Conservation (phyloP, 1,140 invertebrate genomes). For the Penaeus japonicus region DNA sequence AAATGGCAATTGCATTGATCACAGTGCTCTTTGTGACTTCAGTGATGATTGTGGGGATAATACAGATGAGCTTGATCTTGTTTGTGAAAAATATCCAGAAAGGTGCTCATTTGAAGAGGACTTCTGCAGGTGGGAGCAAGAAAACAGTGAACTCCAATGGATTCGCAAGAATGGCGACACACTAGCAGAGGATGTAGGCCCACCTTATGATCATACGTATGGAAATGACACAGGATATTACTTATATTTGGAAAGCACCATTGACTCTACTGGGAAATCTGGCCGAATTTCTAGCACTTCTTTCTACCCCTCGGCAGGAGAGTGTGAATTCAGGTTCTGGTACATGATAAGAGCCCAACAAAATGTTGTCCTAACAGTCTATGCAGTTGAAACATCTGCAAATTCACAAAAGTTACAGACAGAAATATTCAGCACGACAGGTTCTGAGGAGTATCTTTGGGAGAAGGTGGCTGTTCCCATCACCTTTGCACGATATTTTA, state of each 20-base stretch:
- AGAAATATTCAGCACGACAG: conserved; percentile 24
- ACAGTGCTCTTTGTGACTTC: conserved; percentile 32
- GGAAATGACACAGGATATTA: conserved; percentile 41
- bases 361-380: conserved; percentile 2
- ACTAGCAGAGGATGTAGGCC: conserved; percentile 44
- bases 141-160: conserved; percentile 2
- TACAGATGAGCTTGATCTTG: conserved; percentile 27
- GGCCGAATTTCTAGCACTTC: conserved; percentile 14
- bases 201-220: conserved; percentile 47
- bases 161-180: conserved; percentile 28
- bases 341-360: conserved; percentile 41
- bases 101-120: conserved; percentile 44
- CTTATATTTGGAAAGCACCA: conserved; percentile 30
- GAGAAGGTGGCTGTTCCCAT: background rate
- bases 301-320: conserved; percentile 3
- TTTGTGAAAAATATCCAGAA: conserved; percentile 28
- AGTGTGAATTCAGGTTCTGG: conserved; percentile 46
- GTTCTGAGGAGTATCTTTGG: conserved; percentile 27
- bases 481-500: conserved; percentile 33
- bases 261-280: conserved; percentile 7
- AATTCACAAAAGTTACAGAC: background rate
- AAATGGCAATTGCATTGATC: conserved; percentile 28
- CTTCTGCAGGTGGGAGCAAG: conserved; percentile 33
- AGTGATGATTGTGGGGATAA: conserved; percentile 49
- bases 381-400: conserved; percentile 20